These are phyloP conservation scores for Nasonia giraulti DNA, from an alignment of 1,140 invertebrate genomes.

Conservation along the genomic window DNA sequence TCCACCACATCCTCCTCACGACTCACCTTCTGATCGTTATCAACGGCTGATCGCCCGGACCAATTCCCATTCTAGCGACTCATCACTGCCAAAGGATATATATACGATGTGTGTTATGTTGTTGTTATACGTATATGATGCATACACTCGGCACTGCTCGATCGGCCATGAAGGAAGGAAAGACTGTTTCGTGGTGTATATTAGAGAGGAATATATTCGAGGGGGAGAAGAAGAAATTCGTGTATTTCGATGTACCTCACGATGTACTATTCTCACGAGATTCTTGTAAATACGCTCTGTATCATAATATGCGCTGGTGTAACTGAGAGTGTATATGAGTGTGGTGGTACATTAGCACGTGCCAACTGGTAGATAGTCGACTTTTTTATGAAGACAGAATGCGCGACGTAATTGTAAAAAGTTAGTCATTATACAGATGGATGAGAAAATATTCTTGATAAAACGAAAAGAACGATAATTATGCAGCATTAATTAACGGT, in stretches of 20 bases:
- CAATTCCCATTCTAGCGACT: constrained; percentile 7
- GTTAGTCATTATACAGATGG: constrained; percentile 32
- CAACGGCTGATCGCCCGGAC: constrained; percentile 1
- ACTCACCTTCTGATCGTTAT: not conserved
- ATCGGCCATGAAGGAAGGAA: not conserved
- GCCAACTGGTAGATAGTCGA: constrained; percentile 27
- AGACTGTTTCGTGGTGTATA: constrained; percentile 31
- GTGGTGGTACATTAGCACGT: not conserved
- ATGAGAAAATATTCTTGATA: constrained; percentile 49
- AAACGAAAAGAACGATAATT: constrained; percentile 28
- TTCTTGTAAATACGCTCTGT: constrained; percentile 42
- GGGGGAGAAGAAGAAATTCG: not conserved
- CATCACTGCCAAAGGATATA: no score
- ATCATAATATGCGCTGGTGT: constrained; percentile 34
- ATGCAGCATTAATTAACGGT: constrained; percentile 8
- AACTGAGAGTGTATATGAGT: not conserved
- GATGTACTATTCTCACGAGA: constrained; percentile 16
- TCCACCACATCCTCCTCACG: not conserved
- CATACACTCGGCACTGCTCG: no score
- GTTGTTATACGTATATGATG: not conserved
- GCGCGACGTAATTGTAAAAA: constrained; percentile 38
- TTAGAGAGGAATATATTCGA: not conserved
- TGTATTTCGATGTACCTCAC: constrained; percentile 34
- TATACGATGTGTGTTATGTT: no score
- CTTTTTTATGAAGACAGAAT: constrained; percentile 31